phyloP scores from a whole-genome alignment of 2,888 invertebrate genomes.

The Candidula unifasciata region DNA sequence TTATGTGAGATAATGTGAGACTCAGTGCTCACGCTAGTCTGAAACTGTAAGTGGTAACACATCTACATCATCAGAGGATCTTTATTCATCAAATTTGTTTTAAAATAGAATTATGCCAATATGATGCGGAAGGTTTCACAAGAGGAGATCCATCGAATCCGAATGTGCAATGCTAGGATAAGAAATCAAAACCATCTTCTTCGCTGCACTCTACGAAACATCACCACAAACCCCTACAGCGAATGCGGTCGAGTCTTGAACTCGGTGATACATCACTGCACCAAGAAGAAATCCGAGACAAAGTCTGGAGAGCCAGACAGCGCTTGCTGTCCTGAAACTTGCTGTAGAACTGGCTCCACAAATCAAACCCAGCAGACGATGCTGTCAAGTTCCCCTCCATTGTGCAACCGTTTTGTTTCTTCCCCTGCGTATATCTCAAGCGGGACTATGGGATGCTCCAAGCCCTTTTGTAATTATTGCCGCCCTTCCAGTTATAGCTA shows the following conservation, averaged over 20 bases:
- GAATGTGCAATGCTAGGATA: slow-evolving; percentile 5
- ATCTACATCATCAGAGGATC: not conserved
- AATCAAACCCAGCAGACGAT: not conserved
- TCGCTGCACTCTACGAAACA: slow-evolving; percentile 13
- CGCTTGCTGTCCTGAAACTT: not conserved
- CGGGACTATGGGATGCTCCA: not conserved
- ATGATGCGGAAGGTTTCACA: slow-evolving; percentile 27
- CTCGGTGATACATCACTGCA: slow-evolving; percentile 18
- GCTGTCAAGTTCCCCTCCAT: not conserved
- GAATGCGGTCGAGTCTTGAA: slow-evolving; percentile 34
- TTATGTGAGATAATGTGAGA: not conserved
- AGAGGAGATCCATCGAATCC: slow-evolving; percentile 20
- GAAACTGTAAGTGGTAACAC: not conserved
- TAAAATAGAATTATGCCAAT: slow-evolving; percentile 18
- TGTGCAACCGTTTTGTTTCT: not conserved
- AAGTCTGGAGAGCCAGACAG: not conserved
- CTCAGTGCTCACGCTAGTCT: not conserved
- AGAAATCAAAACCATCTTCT: slow-evolving; percentile 35
- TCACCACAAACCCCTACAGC: slow-evolving; percentile 18
- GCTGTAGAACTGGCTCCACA: not conserved
- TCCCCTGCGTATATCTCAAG: not conserved
- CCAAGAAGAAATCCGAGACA: slow-evolving; percentile 13
- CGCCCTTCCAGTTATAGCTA: not conserved
- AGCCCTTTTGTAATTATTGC: not conserved
- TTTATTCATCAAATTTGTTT: too few species aligned